phyloP scores from a whole-genome alignment of 2,888 invertebrate species.

The Argyra leucocephala region DNA sequence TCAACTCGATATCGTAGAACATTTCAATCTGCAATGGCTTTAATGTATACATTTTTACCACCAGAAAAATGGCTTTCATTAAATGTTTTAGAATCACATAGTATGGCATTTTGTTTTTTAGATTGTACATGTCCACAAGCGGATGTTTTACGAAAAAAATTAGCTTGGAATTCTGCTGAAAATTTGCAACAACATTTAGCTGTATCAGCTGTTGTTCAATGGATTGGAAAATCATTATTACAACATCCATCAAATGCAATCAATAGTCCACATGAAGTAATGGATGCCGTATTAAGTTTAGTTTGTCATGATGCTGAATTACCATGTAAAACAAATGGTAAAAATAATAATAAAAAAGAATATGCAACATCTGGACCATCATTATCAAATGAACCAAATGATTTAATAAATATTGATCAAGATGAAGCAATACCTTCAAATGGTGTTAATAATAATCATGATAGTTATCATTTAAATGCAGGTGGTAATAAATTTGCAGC shows the following conservation, averaged over 20 bases:
- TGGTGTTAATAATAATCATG: background rate
- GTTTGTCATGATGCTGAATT: conserved; percentile 74
- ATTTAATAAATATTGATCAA: conserved; percentile 44
- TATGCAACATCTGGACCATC: conserved; percentile 25
- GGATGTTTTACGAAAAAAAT: conserved; percentile 46
- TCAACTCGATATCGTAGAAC: conserved; percentile 82
- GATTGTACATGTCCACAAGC: conserved; percentile 65
- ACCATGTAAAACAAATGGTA: conserved; percentile 52
- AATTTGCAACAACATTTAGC: conserved; percentile 66
- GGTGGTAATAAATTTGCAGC: conserved; percentile 16
- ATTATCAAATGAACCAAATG: conserved; percentile 35
- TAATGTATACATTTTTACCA: conserved; percentile 63
- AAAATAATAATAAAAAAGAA: conserved; percentile 21
- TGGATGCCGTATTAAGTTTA: conserved; percentile 74
- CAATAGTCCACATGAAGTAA: conserved; percentile 53
- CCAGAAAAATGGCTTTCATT: conserved; percentile 57
- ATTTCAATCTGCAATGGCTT: conserved; percentile 78
- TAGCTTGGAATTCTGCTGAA: conserved; percentile 49
- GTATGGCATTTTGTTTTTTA: conserved; percentile 74
- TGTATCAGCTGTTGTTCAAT: conserved; percentile 59
- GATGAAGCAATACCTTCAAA: conserved; percentile 30
- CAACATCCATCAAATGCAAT: conserved; percentile 50
- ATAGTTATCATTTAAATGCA: conserved; percentile 15
- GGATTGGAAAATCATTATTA: conserved; percentile 55
- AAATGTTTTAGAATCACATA: conserved; percentile 64